phyloP scores from a whole-genome alignment of 1,140 invertebrate species.

The Drosophila pruinosa region DNA sequence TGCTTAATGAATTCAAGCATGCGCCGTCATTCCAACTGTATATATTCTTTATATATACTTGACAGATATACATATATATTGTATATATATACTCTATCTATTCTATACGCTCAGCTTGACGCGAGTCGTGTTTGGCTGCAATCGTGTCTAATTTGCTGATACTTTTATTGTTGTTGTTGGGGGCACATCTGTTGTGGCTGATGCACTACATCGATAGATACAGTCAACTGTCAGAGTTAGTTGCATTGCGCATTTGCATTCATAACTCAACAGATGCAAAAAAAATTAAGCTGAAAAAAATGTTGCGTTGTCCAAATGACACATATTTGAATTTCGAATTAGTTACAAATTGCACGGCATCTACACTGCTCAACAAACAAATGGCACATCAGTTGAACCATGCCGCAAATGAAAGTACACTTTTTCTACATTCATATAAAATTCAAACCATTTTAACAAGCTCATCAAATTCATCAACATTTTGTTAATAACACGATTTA shows the following conservation, averaged over 20 bases:
- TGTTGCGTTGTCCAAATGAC: constrained; percentile 69
- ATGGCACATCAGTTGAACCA: background rate
- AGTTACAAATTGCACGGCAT: constrained; percentile 30
- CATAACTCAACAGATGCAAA: constrained; percentile 70
- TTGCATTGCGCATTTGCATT: constrained; percentile 73
- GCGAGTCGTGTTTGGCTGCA: constrained; percentile 67
- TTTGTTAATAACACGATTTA: no score
- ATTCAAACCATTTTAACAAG: no score
- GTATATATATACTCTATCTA: constrained; percentile 23
- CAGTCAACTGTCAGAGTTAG: constrained; percentile 30
- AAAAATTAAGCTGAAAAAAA: constrained; percentile 38
- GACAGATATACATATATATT: constrained; percentile 6
- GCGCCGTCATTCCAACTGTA: constrained; percentile 33
- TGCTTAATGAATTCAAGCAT: constrained; percentile 30
- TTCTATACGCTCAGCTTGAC: constrained; percentile 34
- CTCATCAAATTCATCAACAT: no score
- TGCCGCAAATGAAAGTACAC: background rate
- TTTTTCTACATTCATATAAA: no score
- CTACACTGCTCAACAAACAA: constrained; percentile 38
- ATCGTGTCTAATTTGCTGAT: constrained; percentile 75
- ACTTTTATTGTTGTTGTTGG: constrained; percentile 1
- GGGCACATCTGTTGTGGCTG: constrained; percentile 38
- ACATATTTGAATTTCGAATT: constrained; percentile 73
- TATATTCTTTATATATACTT: constrained; percentile 39
- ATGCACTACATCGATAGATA: constrained; percentile 76